phyloP scores from a whole-genome alignment of 1,140 invertebrate genomes.

The Habropoda laboriosa region DNA sequence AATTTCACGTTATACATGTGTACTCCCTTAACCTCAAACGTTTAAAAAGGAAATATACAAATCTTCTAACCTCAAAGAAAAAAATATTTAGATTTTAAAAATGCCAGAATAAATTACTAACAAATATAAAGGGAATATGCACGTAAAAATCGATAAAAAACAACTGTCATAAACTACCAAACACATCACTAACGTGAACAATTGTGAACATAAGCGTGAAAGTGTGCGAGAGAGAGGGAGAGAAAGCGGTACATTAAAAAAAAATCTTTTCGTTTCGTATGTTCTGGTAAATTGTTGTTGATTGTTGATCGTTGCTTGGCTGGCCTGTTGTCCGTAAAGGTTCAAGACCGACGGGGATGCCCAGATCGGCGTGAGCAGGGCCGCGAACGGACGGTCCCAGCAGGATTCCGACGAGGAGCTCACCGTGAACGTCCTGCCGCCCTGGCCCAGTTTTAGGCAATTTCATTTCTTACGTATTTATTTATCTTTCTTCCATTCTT shows the following conservation, averaged over 20 bases:
- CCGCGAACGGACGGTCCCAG: conserved; percentile 72
- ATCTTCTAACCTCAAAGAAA: no score
- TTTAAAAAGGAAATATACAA: no score
- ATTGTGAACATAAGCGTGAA: not conserved
- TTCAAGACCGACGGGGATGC: conserved; percentile 81
- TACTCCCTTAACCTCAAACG: no score
- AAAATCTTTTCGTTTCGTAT: conserved; percentile 33
- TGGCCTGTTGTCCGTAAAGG: conserved; percentile 80
- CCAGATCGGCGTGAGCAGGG: conserved; percentile 76
- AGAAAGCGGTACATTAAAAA: not conserved
- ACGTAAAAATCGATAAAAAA: not conserved
- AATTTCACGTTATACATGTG: no score
- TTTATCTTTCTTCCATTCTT: conserved; percentile 77
- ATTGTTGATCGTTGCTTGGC: conserved; percentile 80
- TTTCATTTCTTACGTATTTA: conserved; percentile 82
- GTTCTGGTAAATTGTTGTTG: conserved; percentile 60
- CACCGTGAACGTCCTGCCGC: conserved; percentile 81
- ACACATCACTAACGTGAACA: not conserved
- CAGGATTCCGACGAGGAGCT: conserved; percentile 82
- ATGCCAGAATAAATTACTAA: no score
- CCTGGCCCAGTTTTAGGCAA: conserved; percentile 83
- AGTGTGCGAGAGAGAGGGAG: not conserved
- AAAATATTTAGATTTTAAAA: no score
- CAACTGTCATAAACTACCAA: not conserved
- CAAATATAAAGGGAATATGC: not conserved